Conservation (phyloP, 2,113 vertebrate species). For the Ammodytes marinus region DNA sequence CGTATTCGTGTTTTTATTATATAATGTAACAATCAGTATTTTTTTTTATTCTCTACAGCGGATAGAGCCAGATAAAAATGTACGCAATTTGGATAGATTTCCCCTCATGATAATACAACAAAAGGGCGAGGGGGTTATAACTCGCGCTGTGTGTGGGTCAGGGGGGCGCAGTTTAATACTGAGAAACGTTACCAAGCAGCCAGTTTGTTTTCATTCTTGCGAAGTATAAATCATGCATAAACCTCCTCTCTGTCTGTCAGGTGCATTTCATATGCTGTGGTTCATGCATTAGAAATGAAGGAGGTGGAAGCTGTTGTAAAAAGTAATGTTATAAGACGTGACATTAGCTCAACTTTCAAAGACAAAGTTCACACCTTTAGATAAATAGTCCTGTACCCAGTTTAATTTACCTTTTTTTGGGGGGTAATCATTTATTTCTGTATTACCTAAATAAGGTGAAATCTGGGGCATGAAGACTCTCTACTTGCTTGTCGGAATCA, state of each 20-base stretch:
- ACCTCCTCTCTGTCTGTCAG: constrained; percentile 72
- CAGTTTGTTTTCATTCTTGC: constrained; percentile 75
- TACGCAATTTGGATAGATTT: constrained; percentile 15
- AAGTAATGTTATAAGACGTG: constrained; percentile 65
- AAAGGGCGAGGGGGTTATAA: constrained; percentile 19
- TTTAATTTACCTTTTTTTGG: constrained; percentile 80
- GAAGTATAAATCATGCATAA: constrained; percentile 78
- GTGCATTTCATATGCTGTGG: constrained; percentile 65
- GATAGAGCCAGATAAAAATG: constrained; percentile 31
- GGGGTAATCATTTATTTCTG: constrained; percentile 73
- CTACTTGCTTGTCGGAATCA: constrained; percentile 85
- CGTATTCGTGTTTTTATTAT: neutral
- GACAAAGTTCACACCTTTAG: constrained; percentile 51
- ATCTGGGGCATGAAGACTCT: constrained; percentile 86
- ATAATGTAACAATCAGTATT: neutral
- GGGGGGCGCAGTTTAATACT: constrained; percentile 51
- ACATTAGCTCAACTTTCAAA: constrained; percentile 50
- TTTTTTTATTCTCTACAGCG: neutral
- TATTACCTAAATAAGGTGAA: constrained; percentile 90
- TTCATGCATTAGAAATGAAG: constrained; percentile 79
- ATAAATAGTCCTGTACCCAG: constrained; percentile 49
- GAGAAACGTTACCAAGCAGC: constrained; percentile 48
- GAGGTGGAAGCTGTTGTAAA: constrained; percentile 50
- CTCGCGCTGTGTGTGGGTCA: constrained; percentile 46
- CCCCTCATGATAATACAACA: constrained; percentile 40